Evolutionary conservation across 2,797 vertebrate genomes (phyloP).

Genomic region (Kryptopterus vitreolus): DNA sequence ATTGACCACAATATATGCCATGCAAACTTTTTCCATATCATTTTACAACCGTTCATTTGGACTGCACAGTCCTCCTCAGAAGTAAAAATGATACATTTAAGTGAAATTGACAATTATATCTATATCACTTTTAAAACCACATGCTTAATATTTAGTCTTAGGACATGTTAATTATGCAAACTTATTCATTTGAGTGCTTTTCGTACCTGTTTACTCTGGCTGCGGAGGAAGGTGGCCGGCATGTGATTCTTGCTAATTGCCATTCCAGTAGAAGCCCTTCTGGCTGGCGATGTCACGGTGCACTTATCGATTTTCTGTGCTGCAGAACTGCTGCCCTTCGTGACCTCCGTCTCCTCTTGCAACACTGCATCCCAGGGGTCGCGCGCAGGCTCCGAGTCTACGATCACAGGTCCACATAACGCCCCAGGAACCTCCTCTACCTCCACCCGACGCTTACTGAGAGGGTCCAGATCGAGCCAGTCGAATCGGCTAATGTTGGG

Average conservation of each 20-base stretch:
- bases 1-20: neutral
- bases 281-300: slow-evolving; percentile 58
- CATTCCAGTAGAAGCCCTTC: slow-evolving; percentile 77
- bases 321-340: slow-evolving; percentile 60
- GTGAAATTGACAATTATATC: neutral
- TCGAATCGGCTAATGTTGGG: slow-evolving; percentile 83
- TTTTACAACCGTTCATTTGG: neutral
- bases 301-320: slow-evolving; percentile 68
- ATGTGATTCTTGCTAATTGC: slow-evolving; percentile 83
- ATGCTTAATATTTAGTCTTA: neutral
- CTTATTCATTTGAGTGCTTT: neutral
- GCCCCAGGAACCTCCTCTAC: slow-evolving; percentile 61
- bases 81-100: too few relatives aligned
- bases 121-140: neutral
- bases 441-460: slow-evolving; percentile 86
- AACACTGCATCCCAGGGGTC: slow-evolving; percentile 98
- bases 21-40: neutral
- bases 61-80: neutral
- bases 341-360: slow-evolving; percentile 78
- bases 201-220: slow-evolving; percentile 81
- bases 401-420: slow-evolving; percentile 50
- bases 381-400: slow-evolving; percentile 67
- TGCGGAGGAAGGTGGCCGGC: slow-evolving; percentile 68
- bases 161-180: neutral
- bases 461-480: slow-evolving; percentile 95